Evolutionary conservation across 2,113 vertebrate species (phyloP), one percentile per base, ranked within the genome.

Genomic region (Aptenodytes patagonicus): DNA sequence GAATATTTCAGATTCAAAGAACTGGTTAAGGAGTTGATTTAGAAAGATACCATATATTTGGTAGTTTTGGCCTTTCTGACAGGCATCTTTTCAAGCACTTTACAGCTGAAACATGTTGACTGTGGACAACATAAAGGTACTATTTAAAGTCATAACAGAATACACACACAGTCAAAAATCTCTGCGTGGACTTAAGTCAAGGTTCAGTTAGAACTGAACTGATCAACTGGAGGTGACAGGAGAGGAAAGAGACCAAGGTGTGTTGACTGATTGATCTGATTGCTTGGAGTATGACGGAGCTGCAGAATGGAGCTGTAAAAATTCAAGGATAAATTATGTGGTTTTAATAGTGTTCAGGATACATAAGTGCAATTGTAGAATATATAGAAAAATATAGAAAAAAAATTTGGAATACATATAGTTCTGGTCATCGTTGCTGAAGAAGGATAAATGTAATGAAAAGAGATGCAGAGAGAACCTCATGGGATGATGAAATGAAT

Each of bases 11-110:
- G 51, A 90, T 95, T 93, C 15, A 82, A 88, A 83, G 46, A 68
- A 38, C 38, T 84, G 52, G 62, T 58, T 65, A 90, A 95, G 78
- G 47, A 65, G 40, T 82, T 94, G 66, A 25, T 88, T 95, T 88
- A 91, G 88, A 91, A 97, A 96, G 68, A 81, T 66, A 57, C 11
- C 58, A 46, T 55, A 24, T 62, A 65, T 96, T 87, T 69, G 46
- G 72, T 92, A 87, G 4, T 44, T 92, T 90, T 87, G 93, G 55
- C 58, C 54, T 93, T 80, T 83, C 71, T 94, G 77, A 93, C 60
- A 95, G 62, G 58, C 87, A 86, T 73, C 60, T 95, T 96, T 96
- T 96, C 84, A 89, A 95, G 75, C 32, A 68, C 78, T 96, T 96
- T 87, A 75, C 52, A 83, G 70, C 42, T 94, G 73, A 96, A 96